phyloP scores from a whole-genome alignment of 1,140 invertebrate species.

The Wasmannia auropunctata region DNA sequence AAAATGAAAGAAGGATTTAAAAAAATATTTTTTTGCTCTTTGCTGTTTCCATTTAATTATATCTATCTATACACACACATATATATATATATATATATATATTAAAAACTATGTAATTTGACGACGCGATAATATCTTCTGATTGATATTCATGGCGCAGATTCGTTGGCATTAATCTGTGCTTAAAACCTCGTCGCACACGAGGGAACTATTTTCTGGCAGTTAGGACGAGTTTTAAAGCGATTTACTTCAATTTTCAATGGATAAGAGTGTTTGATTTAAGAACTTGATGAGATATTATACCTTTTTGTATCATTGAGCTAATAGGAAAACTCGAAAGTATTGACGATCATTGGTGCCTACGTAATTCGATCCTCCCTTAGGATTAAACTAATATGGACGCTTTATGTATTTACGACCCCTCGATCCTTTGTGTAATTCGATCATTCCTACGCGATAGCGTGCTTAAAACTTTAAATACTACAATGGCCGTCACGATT shows the following conservation, averaged over 20 bases:
- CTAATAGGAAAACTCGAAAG: conserved; percentile 31
- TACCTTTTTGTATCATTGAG: background rate
- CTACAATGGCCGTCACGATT: background rate
- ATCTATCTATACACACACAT: too few relatives aligned
- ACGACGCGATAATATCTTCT: conserved; percentile 14
- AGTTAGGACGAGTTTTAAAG: conserved; percentile 5
- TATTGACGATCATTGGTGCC: background rate
- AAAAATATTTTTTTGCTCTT: background rate
- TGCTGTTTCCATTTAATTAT: background rate
- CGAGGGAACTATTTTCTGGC: conserved; percentile 28
- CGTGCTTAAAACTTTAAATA: conserved; percentile 47
- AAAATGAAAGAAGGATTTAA: background rate
- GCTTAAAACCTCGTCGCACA: conserved; percentile 20
- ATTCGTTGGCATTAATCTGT: conserved; percentile 22
- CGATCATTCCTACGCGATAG: conserved; percentile 18
- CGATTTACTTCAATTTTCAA: conserved; percentile 14
- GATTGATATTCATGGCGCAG: conserved; percentile 30
- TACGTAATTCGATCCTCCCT: conserved; percentile 2
- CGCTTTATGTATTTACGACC: conserved; percentile 26
- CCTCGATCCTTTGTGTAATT: conserved; percentile 22
- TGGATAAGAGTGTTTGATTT: conserved; percentile 28
- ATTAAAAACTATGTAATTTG: background rate
- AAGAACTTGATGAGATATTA: conserved; percentile 4
- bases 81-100: too few relatives aligned
- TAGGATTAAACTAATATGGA: conserved; percentile 35